Percentiles rank a stretch among this genome's conserved stretches.
Evolutionary conservation across 2,113 vertebrate species (phyloP).

Genomic region (Ceuthmochares aereus): DNA sequence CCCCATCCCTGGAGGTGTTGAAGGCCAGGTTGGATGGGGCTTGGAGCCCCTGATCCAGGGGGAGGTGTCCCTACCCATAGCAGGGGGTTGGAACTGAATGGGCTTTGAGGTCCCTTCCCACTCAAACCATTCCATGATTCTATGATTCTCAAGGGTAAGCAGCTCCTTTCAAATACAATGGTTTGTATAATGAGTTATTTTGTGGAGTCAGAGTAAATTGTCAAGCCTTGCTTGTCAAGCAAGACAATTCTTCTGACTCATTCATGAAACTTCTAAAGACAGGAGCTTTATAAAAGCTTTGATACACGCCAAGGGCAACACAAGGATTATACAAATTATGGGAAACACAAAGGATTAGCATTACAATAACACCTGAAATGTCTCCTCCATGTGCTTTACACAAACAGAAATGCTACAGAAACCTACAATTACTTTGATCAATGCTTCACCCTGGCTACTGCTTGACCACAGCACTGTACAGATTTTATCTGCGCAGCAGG

Average conservation of each 20-base stretch:
- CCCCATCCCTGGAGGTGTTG: too few relatives aligned
- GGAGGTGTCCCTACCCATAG: too few relatives aligned
- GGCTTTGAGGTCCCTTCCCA: too few relatives aligned
- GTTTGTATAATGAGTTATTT: background rate
- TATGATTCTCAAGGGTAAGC: background rate
- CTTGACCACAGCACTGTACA: background rate
- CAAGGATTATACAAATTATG: conserved; percentile 18
- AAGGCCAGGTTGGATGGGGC: too few relatives aligned
- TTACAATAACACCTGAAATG: background rate
- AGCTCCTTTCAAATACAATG: background rate
- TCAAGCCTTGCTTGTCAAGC: background rate
- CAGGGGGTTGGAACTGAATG: too few relatives aligned
- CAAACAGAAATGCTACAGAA: background rate
- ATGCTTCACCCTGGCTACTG: background rate
- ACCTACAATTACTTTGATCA: background rate
- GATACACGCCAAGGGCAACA: background rate
- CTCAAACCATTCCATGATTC: background rate
- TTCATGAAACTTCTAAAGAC: background rate
- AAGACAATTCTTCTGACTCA: background rate
- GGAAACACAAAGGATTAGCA: background rate
- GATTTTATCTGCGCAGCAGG: background rate
- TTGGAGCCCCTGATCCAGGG: too few relatives aligned
- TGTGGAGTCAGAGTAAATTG: background rate
- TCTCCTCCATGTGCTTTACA: background rate
- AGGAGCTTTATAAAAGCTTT: background rate